Evolutionary conservation across 2,888 invertebrate species (phyloP), one percentile per base, ranked within the genome.

Genomic region (Halocaridina rubra): DNA sequence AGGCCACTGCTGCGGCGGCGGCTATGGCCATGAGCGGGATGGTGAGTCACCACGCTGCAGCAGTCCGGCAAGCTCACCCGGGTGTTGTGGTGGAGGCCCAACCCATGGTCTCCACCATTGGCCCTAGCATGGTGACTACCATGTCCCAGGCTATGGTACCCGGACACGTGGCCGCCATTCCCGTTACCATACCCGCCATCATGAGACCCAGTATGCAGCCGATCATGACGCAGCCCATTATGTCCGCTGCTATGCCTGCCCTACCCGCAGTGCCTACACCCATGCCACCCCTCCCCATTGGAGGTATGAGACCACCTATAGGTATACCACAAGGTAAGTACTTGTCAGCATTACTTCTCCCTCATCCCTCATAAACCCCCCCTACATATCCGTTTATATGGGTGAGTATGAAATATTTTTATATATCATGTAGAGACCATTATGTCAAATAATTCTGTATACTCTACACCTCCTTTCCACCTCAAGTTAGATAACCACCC

Each of bases 291-390:
- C 86, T 82, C 79, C 86, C 86, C 39, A 24, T 86, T 74, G 86
- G 86, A 86, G 86, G 86, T 82, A 86, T 86, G 86, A 86, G 86
- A 86, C 86, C 86, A 79, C 86, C 86, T 69, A 79, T 86, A 82
- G 82, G 86, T 82, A 69, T 86, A 59, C 86, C 67, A 33, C 86
- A 86, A 86, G 86, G 86, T 86, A 86, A 86, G 86, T 81, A 53
- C 39, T 78, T 30, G 24, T 75, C 64, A 24, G 32, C 78, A n/a
- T 32, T n/a, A 22, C 4, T 33, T 76, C 27, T 19, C 22, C 78
- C 24, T 53, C 29, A 27, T 19, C n/a, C n/a, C n/a, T n/a, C n/a
- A n/a, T n/a, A n/a, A n/a, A n/a, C n/a, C n/a, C 33, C 67, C 67
- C 67, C 33, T 24, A n/a, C 30, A 22, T 59, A 22, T 22, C 84